Evolutionary conservation across 2,888 invertebrate genomes (phyloP), one percentile per base, ranked within the genome.

Genomic region (Ormia ochracea): DNA sequence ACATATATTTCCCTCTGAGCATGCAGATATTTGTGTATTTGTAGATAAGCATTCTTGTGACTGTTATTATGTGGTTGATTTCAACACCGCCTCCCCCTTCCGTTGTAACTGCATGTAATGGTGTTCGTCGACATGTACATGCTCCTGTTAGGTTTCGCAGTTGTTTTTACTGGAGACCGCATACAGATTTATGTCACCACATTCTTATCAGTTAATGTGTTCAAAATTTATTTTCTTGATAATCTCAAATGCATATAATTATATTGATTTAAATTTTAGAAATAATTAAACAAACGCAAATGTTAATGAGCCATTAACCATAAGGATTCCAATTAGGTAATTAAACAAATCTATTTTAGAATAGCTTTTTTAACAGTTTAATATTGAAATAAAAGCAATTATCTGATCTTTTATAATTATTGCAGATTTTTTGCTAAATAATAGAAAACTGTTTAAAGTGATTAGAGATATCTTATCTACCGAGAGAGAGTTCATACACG

Each of bases 141-240:
- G 6, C 52, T 31, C 14, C 2, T 2, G 10, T 4, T 4, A 3
- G 45, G 21, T 52, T 52, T n/a, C n/a, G n/a, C n/a, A n/a, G 28
- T 38, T 56, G 17, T 52, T 54, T 68, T 68, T 56, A 59, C 54
- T n/a, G 6, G 33, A 41, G 33, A 68, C 72, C 76, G 19, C 66
- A 68, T 50, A 31, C 61, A 76, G 56, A 80, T 80, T 72, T 76
- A 80, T 76, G 76, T 80, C 80, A 80, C 76, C 80, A 80, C 76
- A 80, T 76, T 72, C 72, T 76, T 72, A 80, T 80, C 76, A 80
- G 72, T 76, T 68, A 72, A 68, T 72, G 68, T 76, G 38, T 23
- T 52, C 23, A 68, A 72, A 80, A 80, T 68, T 76, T 76, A 72
- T 76, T 26, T 56, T 41, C 41, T 36, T 50, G 76, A 72, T 72